Evolutionary conservation across 2,888 invertebrate genomes (phyloP), one percentile per base, ranked within the genome.

Genomic region (Diadegma fenestrale): DNA sequence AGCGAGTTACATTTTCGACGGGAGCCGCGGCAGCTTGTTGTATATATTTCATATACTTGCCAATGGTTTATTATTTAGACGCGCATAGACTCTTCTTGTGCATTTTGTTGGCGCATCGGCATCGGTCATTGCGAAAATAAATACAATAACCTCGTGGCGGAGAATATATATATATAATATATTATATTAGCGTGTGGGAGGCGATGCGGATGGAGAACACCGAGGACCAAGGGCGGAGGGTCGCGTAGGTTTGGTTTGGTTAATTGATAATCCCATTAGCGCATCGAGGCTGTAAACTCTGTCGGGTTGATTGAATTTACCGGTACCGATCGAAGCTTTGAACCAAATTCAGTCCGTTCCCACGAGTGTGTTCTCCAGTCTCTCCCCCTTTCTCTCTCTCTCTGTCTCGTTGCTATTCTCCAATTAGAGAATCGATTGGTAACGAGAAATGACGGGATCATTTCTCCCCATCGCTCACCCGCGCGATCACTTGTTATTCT

Each of bases 221-320:
- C 63, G 17, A 75, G 63, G 76, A 33, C 76, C 76, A 76, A 64
- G 43, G 75, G 76, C 76, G 17, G 22, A 80, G 54, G 26, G 14
- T 58, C 58, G 78, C 84, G 69, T 80, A 82, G 64, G 64, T 84
- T 58, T 73, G 80, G 80, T 71, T 54, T 84, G 85, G 86, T 84
- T 88, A 86, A 87, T 88, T 87, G 86, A 84, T 88, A 88, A 88
- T 87, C 81, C 86, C 85, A 87, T 87, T 88, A 87, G 73, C 66
- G 86, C 77, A 84, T 85, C 85, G 82, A 82, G 81, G 82, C 84
- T 83, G 86, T 87, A 87, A 88, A 86, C 85, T 85, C 81, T 68
- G 87, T 86, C 78, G 82, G 43, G 82, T 71, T 82, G 86, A 88
- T 88, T 83, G 85, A 86, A 88, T 88, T 86, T 86, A 87, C 84